These are phyloP conservation scores for Cyclophora albipunctata DNA, from an alignment of 2,888 invertebrate genomes.

Conservation along the genomic window DNA sequence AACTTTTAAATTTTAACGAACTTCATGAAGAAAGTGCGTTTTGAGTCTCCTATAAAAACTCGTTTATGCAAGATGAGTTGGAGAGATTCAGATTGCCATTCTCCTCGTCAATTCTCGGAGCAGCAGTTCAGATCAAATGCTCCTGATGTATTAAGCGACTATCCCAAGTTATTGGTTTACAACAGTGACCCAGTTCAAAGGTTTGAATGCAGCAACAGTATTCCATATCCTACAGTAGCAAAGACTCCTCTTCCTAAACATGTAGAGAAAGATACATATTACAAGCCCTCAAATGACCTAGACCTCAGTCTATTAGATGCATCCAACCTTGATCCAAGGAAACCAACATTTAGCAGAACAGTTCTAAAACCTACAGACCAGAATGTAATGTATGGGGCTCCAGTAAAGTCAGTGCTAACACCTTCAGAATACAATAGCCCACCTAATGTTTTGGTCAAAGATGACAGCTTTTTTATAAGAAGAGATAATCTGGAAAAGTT, in stretches of 20 bases:
- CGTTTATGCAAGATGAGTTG: conserved; percentile 25
- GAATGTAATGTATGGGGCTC: conserved; percentile 4
- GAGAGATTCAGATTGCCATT: conserved; percentile 58
- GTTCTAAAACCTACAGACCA: conserved; percentile 17
- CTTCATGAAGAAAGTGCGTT: conserved; percentile 66
- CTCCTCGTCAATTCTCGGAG: conserved; percentile 54
- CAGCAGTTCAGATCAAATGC: conserved; percentile 26
- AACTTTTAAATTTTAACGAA: conserved; percentile 1
- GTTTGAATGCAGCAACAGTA: conserved; percentile 50
- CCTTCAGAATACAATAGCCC: conserved; percentile 33
- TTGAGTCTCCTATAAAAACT: conserved; percentile 39
- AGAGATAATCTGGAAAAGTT: conserved; percentile 40
- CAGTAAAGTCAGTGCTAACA: conserved; percentile 15
- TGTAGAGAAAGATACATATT: conserved; percentile 23
- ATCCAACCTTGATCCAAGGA: conserved; percentile 29
- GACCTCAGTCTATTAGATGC: conserved; percentile 59
- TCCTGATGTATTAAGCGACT: conserved; percentile 26
- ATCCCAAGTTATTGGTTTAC: conserved; percentile 34
- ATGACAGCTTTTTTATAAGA: conserved; percentile 54
- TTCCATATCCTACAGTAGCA: conserved; percentile 47
- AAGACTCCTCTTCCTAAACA: conserved; percentile 34
- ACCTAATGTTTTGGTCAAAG: conserved; percentile 35
- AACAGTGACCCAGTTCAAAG: conserved; percentile 48
- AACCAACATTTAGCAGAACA: conserved; percentile 20
- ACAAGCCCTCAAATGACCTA: conserved; percentile 52